Conservation (phyloP, 2,113 vertebrate genomes). For the Mohoua ochrocephala region DNA sequence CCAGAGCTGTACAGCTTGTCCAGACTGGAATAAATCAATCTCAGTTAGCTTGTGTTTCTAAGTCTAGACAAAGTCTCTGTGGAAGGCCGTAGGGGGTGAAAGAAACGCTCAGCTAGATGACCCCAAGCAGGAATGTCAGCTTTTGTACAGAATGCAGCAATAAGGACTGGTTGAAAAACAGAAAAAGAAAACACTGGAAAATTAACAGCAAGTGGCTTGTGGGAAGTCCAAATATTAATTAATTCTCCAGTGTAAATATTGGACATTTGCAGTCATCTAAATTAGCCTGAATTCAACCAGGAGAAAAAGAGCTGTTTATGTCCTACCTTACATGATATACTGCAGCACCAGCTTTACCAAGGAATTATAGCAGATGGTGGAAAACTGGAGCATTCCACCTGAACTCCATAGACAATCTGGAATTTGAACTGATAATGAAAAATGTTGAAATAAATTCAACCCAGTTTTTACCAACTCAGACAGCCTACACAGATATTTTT, state of each 20-base stretch:
- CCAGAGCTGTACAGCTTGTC: background rate
- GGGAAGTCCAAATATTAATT: background rate
- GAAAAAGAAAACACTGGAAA: background rate
- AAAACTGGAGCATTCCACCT: background rate
- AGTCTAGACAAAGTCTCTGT: background rate
- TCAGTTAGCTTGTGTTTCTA: background rate
- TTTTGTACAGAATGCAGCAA: background rate
- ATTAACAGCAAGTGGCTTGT: background rate
- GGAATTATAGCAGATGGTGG: background rate
- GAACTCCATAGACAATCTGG: background rate
- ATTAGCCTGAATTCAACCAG: background rate
- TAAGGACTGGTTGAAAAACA: background rate
- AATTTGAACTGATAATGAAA: background rate
- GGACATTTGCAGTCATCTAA: background rate
- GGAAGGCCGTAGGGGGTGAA: background rate
- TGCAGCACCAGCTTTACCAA: background rate
- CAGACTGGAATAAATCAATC: constrained; percentile 6
- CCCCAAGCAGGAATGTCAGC: background rate
- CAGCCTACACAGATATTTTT: background rate
- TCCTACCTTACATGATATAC: background rate
- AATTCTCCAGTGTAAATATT: background rate
- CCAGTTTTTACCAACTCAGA: background rate
- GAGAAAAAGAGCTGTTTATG: background rate
- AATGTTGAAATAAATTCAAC: background rate
- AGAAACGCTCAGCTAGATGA: background rate